Base-by-base conservation (phyloP, 2,797 vertebrate genomes). In the Melanotaenia nigrans region DNA sequence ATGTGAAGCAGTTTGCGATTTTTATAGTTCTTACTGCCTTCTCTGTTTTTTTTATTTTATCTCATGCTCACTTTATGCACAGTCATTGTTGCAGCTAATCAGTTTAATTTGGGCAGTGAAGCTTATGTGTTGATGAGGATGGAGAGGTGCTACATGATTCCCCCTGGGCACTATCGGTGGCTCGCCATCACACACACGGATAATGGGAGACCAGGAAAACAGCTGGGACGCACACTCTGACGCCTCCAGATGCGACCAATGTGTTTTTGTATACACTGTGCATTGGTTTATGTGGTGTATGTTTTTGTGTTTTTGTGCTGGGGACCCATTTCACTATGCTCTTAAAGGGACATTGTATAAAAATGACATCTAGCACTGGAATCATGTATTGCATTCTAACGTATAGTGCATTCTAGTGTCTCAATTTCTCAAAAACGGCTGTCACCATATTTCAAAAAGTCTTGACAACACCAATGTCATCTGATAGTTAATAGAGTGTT, bases 61-160 rank as follows among this genome's bases (percentile, higher is more conserved):
- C 80, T 79, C 70, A 61, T 49, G 54, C 73, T 73, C 73, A 65
- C 65, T 85, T 89, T 80, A 66, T 73, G 84, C 88, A 77, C 74
- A 56, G 81, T 89, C 87, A 85, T 89, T 89, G 86, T 88, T 84
- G 86, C 88, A 68, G 85, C 84, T 87, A 90, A 93, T 92, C 88
- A 87, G 83, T 91, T 92, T 89, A 89, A 93, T 93, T 92, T 91
- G 84, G 79, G 58, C 78, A 69, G 74, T 80, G 84, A 78, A 73
- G 83, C 84, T 90, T 86, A 92, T 73, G 90, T 91, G 92, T 92
- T 93, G 91, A 93, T 91, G 90, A 91, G 89, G 79, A 90, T 83
- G 77, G 86, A 89, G 81, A 93, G 85, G 88, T 90, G 89, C 85
- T 87, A 78, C 78, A 91, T 87, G 81, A 91, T 78, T 71, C 82